These are phyloP conservation scores for Petrolisthes manimaculis DNA, from an alignment of 2,888 invertebrate species.

Conservation along the genomic window DNA sequence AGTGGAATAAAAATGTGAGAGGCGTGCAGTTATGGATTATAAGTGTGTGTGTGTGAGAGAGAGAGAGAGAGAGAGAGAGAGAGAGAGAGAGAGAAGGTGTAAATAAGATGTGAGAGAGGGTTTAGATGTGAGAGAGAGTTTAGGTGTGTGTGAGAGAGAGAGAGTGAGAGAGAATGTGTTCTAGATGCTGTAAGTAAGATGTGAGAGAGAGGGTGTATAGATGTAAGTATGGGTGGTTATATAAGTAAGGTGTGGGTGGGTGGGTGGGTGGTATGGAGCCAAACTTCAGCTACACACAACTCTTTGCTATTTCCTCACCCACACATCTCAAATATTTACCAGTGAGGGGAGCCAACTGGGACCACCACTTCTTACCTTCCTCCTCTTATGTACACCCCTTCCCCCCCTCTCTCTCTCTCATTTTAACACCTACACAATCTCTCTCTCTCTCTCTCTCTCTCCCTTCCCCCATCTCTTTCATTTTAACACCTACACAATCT, in stretches of 20 bases:
- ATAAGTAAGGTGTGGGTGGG: too few relatives aligned
- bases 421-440: background rate
- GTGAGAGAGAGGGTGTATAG: too few relatives aligned
- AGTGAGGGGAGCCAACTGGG: background rate
- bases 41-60: conserved; percentile 8
- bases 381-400: background rate
- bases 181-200: too few relatives aligned
- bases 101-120: background rate
- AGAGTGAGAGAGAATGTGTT: conserved; percentile 32
- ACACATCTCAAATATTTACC: conserved; percentile 10
- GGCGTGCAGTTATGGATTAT: background rate
- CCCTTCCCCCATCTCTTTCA: background rate
- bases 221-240: too few relatives aligned
- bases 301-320: background rate
- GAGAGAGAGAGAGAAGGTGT: background rate
- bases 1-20: background rate
- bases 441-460: conserved; percentile 10
- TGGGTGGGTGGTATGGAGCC: background rate
- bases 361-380: too few relatives aligned
- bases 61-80: conserved; percentile 10
- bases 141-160: background rate
- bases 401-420: conserved; percentile 24
- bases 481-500: too few relatives aligned
- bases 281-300: background rate
- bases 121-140: conserved; percentile 2